These are phyloP conservation scores for Cricetomys ansorgei DNA, from an alignment of 2,113 vertebrate species.

Conservation along the genomic window DNA sequence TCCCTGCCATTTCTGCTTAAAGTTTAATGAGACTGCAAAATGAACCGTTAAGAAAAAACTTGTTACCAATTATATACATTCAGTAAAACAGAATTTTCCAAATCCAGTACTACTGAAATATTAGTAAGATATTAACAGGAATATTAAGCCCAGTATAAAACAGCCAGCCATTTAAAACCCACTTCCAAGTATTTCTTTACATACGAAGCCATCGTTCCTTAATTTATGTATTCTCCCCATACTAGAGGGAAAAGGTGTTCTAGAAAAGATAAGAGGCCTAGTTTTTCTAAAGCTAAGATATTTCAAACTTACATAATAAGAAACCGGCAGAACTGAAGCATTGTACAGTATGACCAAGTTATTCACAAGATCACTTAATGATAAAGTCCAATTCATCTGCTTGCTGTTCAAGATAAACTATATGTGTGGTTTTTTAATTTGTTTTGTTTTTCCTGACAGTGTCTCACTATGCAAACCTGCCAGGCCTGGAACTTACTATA, in stretches of 20 bases:
- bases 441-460: no score
- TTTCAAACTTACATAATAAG: not conserved
- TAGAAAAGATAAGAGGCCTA: not conserved
- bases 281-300: slow-evolving; percentile 5
- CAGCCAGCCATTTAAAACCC: not conserved
- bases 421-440: not conserved
- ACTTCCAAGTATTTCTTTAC: slow-evolving; percentile 9
- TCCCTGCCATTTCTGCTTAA: slow-evolving; percentile 9
- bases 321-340: not conserved
- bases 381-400: not conserved
- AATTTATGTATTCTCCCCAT: not conserved
- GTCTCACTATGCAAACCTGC: not conserved
- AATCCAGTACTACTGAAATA: not conserved
- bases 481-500: not conserved
- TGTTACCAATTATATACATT: not conserved
- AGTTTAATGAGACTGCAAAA: slow-evolving; percentile 34
- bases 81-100: slow-evolving; percentile 33
- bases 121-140: not conserved
- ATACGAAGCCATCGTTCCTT: not conserved
- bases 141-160: not conserved
- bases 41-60: slow-evolving; percentile 17
- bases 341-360: not conserved
- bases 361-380: not conserved
- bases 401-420: not conserved
- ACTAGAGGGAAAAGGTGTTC: not conserved